Evolutionary conservation across 2,113 vertebrate genomes (phyloP), one percentile per base, ranked within the genome.

Genomic region (Pseudolaguvia tuberculata): DNA sequence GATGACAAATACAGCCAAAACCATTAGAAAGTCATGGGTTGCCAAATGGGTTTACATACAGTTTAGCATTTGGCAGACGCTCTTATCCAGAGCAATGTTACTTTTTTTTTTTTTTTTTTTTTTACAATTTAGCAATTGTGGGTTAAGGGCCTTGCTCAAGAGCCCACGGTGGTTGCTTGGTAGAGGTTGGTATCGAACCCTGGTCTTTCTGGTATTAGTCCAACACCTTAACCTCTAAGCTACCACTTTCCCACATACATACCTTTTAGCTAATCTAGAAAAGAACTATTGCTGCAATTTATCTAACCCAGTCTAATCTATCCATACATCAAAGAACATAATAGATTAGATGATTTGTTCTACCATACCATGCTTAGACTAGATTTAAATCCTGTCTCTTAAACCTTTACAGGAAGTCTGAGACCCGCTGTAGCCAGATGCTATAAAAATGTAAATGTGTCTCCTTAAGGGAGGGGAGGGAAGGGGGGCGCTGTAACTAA

Each of bases 391-490:
- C n/a, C 14, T 31, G 58, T 58, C 31, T n/a, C 58, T 39, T 18
- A n/a, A 39, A 35, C 9, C 58, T n/a, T 31, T 62, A n/a, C 25
- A n/a, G 31, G 31, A 39, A 62, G 58, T 62, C 31, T 62, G 10
- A n/a, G 58, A 21, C 18, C 4, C 58, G 39, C 9, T 35, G 35
- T 39, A 62, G 10, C 31, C 58, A 39, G 18, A 62, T 35, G 31
- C 20, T n/a, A 12, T 62, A 39, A 62, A 62, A 62, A 62, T 61
- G 58, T 61, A 61, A 61, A 35, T n/a, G 18, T 31, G 39, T 39
- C 18, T 62, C 11, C 39, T 62, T 62, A 12, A 18, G 39, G 18
- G 10, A 31, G 58, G 18, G 39, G 27, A 62, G 31, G n/a, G n/a
- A n/a, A n/a, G n/a, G n/a, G n/a, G n/a, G n/a, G n/a, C n/a, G n/a